Percentiles rank a stretch among this genome's conserved stretches.
Conservation (phyloP, 2,797 vertebrate genomes). For the Apodemus agrarius region DNA sequence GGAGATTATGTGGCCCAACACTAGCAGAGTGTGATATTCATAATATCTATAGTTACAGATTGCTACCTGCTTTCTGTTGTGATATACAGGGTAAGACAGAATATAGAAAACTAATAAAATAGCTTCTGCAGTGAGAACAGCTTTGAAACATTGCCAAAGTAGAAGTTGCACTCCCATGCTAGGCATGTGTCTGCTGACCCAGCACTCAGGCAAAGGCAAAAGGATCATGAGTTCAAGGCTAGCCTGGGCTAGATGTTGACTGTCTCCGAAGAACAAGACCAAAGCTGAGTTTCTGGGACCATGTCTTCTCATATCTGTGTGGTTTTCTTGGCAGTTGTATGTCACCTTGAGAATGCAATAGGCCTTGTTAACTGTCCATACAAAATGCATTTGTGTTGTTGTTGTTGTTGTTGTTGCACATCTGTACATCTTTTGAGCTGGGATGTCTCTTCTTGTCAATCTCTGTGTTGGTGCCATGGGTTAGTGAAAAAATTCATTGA, state of each 20-base stretch:
- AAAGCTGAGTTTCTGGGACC: background rate
- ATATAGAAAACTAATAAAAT: background rate
- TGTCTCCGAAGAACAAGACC: background rate
- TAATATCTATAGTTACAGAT: background rate
- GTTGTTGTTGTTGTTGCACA: background rate
- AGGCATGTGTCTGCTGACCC: background rate
- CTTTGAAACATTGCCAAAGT: background rate
- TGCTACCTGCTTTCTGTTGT: background rate
- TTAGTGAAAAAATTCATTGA: constrained; percentile 19
- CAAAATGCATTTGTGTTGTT: background rate
- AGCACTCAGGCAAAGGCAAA: background rate
- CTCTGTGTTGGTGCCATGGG: background rate
- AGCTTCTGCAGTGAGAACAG: background rate
- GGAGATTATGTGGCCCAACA: background rate
- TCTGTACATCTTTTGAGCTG: background rate
- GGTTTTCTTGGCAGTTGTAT: background rate
- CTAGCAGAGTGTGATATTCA: background rate
- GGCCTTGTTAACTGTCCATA: background rate
- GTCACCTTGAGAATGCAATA: background rate
- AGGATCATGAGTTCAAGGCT: background rate
- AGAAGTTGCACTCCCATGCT: background rate
- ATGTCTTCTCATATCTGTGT: background rate
- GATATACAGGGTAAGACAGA: background rate
- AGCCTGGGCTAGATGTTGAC: background rate
- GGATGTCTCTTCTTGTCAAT: background rate